Base-by-base conservation (phyloP, 64 coral and sea anemone species). In the Hydrozoanthus tunicans region DNA sequence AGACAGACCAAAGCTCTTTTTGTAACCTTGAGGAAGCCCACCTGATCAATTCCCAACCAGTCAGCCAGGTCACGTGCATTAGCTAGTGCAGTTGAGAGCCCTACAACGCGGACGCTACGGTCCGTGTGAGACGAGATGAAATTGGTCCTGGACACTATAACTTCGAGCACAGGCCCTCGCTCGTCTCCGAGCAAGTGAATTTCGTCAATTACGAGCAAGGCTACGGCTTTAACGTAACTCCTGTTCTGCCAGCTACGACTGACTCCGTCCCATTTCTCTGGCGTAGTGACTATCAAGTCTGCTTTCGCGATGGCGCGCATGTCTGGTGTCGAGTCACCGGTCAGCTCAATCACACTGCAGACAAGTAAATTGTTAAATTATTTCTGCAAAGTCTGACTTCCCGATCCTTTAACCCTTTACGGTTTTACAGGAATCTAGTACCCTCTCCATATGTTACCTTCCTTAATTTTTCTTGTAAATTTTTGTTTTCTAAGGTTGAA, bases 241-340 rank as follows among this genome's bases (percentile, higher is more conserved):
- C 97, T 93, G 13, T 94, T 99, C 94, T 99, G 97, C 97, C 97
- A 99, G 20, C 97, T 99, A 43, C 97, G 97, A 78, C 97, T 99
- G 67, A 99, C 89, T 0, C 97, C 97, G 20, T 99, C 97, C 97
- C 97, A 99, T 24, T 99, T 99, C 90, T 99, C 97, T 0, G 97
- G 97, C 27, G 97, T 99, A 43, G 97, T 99, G 9, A 99, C 97
- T 51, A 99, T 99, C 66, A 99, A 91, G 60, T 99, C 97, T 77
- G 97, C 97, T 14, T 99, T 95, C 9, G 93, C 91, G 15, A 99
- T 94, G 62, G 94, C 92, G 51, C 90, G 97, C 91, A 94, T 92
- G 68, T 99, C 97, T 6, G 97, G 97, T 12, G 97, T 95, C 3
- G 93, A 90, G 79, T 99, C 97, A 69, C 97, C 97, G 1, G 97